A percentile compares a stretch with the other conserved stretches of the same genome.
phyloP scores from a whole-genome alignment of 2,113 vertebrate species.

The Cricetomys ansorgei region DNA sequence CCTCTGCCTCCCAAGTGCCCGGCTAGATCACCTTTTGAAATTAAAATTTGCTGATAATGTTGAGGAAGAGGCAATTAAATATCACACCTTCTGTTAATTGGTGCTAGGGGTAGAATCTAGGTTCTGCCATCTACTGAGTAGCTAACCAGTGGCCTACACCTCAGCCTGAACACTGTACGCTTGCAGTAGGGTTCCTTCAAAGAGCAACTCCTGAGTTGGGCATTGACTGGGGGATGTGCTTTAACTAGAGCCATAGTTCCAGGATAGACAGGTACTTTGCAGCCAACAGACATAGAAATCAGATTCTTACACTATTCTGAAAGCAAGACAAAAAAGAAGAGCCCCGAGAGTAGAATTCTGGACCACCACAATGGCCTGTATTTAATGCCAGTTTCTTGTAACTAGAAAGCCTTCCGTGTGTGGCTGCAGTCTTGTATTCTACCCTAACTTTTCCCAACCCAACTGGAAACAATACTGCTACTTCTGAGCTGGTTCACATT shows the following conservation, averaged over 20 bases:
- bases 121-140: neutral
- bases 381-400: neutral
- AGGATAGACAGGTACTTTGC: neutral
- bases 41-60: neutral
- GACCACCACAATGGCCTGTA: neutral
- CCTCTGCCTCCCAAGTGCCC: neutral
- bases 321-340: neutral
- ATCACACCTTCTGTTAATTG: neutral
- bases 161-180: fast-evolving
- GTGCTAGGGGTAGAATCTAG: neutral
- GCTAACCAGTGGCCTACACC: neutral
- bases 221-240: neutral
- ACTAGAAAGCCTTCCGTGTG: neutral
- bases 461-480: neutral
- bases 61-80: neutral
- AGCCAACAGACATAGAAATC: neutral
- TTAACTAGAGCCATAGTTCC: neutral
- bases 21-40: neutral
- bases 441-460: neutral
- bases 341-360: neutral
- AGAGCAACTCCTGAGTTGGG: neutral
- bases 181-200: neutral
- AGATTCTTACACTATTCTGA: neutral
- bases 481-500: too few species aligned
- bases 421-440: neutral